Evolutionary conservation across 2,797 vertebrate species (phyloP).

Genomic region (Smutsia gigantea): DNA sequence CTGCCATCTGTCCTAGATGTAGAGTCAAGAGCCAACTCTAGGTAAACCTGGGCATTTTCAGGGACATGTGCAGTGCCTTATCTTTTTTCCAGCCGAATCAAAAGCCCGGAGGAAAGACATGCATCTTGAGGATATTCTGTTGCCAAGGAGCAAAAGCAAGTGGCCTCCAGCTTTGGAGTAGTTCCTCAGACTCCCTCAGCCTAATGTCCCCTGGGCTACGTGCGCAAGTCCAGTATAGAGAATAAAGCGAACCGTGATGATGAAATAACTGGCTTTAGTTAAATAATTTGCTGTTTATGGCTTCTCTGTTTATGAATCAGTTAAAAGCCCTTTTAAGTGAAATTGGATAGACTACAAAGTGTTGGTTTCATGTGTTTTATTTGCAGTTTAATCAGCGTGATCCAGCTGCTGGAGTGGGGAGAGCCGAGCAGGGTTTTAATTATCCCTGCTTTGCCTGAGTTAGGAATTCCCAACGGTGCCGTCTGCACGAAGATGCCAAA

Average conservation of each 20-base stretch:
- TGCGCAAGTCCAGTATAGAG: not conserved
- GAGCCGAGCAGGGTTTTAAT: conserved; percentile 87
- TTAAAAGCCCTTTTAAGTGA: conserved; percentile 87
- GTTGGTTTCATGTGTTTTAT: conserved; percentile 87
- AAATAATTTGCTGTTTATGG: conserved; percentile 83
- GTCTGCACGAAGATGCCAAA: conserved; percentile 88
- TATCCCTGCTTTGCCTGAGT: conserved; percentile 88
- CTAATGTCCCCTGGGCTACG: accelerated
- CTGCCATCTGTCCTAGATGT: not conserved
- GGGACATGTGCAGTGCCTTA: accelerated
- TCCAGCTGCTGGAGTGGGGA: conserved; percentile 86
- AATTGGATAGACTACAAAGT: conserved; percentile 88
- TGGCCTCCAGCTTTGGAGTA: not conserved
- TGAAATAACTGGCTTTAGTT: conserved; percentile 77
- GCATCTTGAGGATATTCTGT: not conserved
- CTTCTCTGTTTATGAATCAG: conserved; percentile 85
- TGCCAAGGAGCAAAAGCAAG: accelerated
- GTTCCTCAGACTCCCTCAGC: not conserved
- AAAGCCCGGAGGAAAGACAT: not conserved
- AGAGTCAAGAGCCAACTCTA: not conserved
- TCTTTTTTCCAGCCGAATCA: not conserved
- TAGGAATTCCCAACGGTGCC: conserved; percentile 88
- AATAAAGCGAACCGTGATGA: not conserved
- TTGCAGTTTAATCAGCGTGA: conserved; percentile 88
- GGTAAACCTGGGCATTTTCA: not conserved